Evolutionary conservation across 2,888 invertebrate genomes (phyloP), one percentile per base, ranked within the genome.

Genomic region (Hemicrepidius hirtus): DNA sequence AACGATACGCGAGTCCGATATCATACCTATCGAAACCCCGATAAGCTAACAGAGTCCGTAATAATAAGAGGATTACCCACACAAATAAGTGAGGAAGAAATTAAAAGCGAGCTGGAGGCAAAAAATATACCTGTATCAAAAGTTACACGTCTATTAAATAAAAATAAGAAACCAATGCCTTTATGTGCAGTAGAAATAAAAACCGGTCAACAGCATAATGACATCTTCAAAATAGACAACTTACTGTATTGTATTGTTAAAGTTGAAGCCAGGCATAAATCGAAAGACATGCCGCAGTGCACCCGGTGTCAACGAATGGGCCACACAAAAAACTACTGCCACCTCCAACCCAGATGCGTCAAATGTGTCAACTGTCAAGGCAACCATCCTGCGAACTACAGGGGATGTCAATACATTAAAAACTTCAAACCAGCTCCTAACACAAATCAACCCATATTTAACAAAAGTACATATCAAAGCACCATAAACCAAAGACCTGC

Each of bases 341-440:
- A n/a, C n/a, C n/a, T n/a, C n/a, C n/a, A n/a, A 44, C 44, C 44
- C 13, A 44, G 44, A 44, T 44, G 44, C 12, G 44, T 44, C n/a
- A 44, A 44, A 44, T 44, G 44, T n/a, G 44, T 44, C 13, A 44
- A 44, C 44, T 44, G 44, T 13, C 44, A 44, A 44, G 44, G 44
- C n/a, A n/a, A n/a, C n/a, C n/a, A n/a, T n/a, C n/a, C n/a, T n/a
- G n/a, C n/a, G n/a, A n/a, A n/a, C n/a, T n/a, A 44, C 7, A 44
- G 44, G 13, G 44, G 44, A 13, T 44, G 44, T 44, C n/a, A 44
- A n/a, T 44, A 44, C 44, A 44, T 44, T 44, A 13, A 44, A 6
- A 44, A 44, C 5, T 44, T 44, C 12, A 44, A 44, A n/a, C n/a
- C n/a, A n/a, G n/a, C n/a, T n/a, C n/a, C n/a, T n/a, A n/a, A n/a